Evolutionary conservation across 1,140 invertebrate genomes (phyloP), one percentile per base, ranked within the genome.

Genomic region (Cyrtorhinus lividipennis): DNA sequence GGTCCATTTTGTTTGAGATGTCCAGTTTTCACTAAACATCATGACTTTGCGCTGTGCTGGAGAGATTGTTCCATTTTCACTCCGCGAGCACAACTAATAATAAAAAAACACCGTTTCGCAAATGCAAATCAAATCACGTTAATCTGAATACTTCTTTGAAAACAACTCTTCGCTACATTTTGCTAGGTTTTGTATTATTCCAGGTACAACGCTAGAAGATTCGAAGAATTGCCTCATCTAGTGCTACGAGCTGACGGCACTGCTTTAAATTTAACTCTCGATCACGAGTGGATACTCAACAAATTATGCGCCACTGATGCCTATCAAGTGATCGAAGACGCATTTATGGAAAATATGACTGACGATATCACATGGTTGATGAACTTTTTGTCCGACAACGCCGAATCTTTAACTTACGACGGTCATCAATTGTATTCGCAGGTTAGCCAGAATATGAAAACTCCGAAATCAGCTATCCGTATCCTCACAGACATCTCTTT

Each of bases 151-250:
- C n/a, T n/a, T n/a, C n/a, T n/a, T n/a, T n/a, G n/a, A n/a, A n/a
- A n/a, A n/a, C n/a, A n/a, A n/a, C n/a, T n/a, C n/a, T n/a, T n/a
- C n/a, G n/a, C n/a, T n/a, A n/a, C n/a, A n/a, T n/a, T n/a, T n/a
- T n/a, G n/a, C n/a, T n/a, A n/a, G n/a, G n/a, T n/a, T n/a, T n/a
- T n/a, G n/a, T n/a, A n/a, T n/a, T n/a, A 63, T 75, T 76, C 27
- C 71, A 84, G 84, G 70, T 84, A 84, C 72, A 89, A 91, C 72
- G 78, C 81, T n/a, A 75, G 89, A 71, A 88, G 86, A 75, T 75
- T 89, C 48, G 86, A 88, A 73, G 88, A 92, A 74, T 75, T 92
- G 48, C 88, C 89, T 60, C 87, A 82, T 74, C 86, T 90, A 66
- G 74, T 68, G 23, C 69, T 69, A 56, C 68, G 68, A 61, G 68